These are phyloP conservation scores for Dicrostonyx torquatus DNA, from an alignment of 2,797 vertebrate species.

Conservation along the genomic window DNA sequence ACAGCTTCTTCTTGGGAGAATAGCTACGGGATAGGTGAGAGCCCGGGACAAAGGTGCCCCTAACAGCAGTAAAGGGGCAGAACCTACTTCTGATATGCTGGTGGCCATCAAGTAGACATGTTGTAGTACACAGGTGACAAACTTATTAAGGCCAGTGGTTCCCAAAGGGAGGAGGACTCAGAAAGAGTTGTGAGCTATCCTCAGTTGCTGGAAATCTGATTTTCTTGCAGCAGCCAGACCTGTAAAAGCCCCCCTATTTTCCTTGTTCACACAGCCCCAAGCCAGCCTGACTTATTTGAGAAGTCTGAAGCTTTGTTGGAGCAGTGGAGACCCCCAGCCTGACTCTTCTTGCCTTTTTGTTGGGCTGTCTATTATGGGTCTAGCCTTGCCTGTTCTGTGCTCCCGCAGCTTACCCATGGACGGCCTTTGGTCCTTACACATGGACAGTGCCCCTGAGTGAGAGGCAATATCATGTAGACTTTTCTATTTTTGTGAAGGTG, in stretches of 20 bases:
- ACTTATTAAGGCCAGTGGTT: fast-evolving
- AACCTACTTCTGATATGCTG: not conserved
- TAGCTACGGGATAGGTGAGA: fast-evolving
- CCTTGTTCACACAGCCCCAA: fast-evolving
- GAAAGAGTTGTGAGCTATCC: fast-evolving
- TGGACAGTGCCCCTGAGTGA: fast-evolving
- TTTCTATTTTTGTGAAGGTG: not conserved
- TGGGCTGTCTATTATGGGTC: fast-evolving
- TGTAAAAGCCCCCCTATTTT: not conserved
- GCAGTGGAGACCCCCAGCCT: no score
- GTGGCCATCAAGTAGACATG: not conserved
- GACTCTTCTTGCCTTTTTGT: not conserved
- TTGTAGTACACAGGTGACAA: fast-evolving
- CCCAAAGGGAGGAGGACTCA: not conserved
- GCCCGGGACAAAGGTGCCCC: not conserved
- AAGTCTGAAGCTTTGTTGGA: not conserved
- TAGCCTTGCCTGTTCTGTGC: not conserved
- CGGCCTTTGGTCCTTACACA: not conserved
- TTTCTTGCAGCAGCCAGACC: not conserved
- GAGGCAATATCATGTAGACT: fast-evolving
- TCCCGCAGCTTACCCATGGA: not conserved
- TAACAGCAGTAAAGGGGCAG: not conserved
- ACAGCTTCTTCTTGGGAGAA: not conserved
- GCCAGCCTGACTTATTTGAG: fast-evolving
- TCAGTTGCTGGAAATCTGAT: not conserved